Conservation (phyloP, 2,113 vertebrate species). For the Crotalus helleri region DNA sequence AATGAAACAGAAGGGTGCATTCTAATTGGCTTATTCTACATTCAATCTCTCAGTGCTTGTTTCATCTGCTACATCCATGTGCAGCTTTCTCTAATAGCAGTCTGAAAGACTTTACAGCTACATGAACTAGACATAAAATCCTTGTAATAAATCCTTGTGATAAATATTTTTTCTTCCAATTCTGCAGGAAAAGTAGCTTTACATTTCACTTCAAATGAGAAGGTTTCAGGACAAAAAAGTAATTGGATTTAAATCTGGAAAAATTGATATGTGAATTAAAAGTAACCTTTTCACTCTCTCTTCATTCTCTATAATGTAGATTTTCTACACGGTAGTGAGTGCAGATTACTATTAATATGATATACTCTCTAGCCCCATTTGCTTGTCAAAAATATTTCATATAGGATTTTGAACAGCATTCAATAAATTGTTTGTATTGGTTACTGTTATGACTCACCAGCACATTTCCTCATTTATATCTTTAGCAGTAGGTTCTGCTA, state of each 20-base stretch:
- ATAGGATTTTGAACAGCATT: neutral
- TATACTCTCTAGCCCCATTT: neutral
- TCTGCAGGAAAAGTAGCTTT: neutral
- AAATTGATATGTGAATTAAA: neutral
- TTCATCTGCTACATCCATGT: neutral
- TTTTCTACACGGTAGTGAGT: neutral
- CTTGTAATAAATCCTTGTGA: neutral
- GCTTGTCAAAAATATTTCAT: neutral
- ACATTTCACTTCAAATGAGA: neutral
- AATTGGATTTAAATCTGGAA: neutral
- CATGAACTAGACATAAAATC: neutral
- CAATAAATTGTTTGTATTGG: neutral
- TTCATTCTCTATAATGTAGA: accelerated
- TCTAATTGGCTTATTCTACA: neutral
- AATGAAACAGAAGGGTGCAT: neutral
- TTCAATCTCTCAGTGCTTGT: neutral
- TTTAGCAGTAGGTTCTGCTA: neutral
- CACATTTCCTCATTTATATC: neutral
- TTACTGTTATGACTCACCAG: neutral
- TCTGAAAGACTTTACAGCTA: neutral
- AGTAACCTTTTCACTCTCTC: neutral
- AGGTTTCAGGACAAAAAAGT: neutral
- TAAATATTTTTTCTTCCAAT: neutral
- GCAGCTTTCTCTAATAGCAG: neutral
- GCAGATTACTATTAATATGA: neutral